phyloP scores from a whole-genome alignment of 2,113 vertebrate species.

The Archilochus colubris region DNA sequence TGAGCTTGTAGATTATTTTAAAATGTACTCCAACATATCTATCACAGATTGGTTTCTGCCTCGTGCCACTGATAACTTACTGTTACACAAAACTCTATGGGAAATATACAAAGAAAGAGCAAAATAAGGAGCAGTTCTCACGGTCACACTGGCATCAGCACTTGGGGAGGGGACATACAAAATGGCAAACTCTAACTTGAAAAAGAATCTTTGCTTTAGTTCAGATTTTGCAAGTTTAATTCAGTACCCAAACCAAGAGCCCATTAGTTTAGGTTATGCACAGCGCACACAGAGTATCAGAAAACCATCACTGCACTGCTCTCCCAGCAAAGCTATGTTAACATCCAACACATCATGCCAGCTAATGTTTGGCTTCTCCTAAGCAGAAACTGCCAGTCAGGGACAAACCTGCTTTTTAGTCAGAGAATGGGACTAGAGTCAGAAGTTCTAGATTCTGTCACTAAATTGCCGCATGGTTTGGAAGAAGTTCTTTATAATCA shows the following conservation, averaged over 20 bases:
- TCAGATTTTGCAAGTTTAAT: conserved; percentile 62
- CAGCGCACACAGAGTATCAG: background rate
- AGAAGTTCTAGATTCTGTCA: conserved; percentile 33
- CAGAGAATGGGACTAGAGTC: conserved; percentile 28
- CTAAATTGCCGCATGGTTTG: conserved; percentile 35
- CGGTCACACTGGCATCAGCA: conserved; percentile 64
- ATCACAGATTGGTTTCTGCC: conserved; percentile 66
- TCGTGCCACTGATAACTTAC: conserved; percentile 56
- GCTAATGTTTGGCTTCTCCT: conserved; percentile 44
- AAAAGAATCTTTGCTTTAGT: conserved; percentile 65
- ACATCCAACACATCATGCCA: conserved; percentile 58
- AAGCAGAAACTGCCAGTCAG: conserved; percentile 32
- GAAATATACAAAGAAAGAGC: conserved; percentile 55
- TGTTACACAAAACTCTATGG: conserved; percentile 66
- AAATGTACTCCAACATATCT: conserved; percentile 57
- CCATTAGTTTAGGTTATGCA: conserved; percentile 58
- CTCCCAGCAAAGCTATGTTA: conserved; percentile 60
- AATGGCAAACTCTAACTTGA: conserved; percentile 65
- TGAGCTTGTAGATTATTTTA: conserved; percentile 43
- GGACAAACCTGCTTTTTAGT: conserved; percentile 50
- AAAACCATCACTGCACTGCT: conserved; percentile 63
- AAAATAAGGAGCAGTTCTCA: conserved; percentile 63
- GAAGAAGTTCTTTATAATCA: conserved; percentile 8
- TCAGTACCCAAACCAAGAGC: conserved; percentile 57
- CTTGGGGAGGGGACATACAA: conserved; percentile 56